Evolutionary conservation across 2,888 invertebrate species (phyloP).

Genomic region (Sericinus montela): DNA sequence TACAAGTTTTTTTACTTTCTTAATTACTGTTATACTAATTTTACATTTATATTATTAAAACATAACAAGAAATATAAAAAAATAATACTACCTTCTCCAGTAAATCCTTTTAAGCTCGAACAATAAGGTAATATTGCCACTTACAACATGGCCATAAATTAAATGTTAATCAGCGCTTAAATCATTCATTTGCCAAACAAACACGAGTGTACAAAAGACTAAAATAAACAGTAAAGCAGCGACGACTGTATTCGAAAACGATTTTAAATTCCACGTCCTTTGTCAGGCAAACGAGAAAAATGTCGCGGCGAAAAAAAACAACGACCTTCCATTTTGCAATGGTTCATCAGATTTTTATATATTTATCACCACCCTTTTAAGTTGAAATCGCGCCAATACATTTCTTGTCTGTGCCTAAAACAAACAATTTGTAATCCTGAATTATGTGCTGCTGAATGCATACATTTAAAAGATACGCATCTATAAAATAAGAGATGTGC

Average conservation of each 20-base stretch:
- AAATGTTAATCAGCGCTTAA: conserved; percentile 52
- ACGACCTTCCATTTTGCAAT: conserved; percentile 54
- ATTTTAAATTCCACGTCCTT: conserved; percentile 54
- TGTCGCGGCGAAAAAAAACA: conserved; percentile 35
- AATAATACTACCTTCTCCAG: conserved; percentile 27
- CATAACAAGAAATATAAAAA: too few relatives aligned
- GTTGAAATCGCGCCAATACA: conserved; percentile 74
- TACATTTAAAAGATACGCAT: conserved; percentile 78
- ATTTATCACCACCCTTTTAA: conserved; percentile 75
- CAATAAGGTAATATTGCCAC: conserved; percentile 31
- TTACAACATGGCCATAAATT: conserved; percentile 32
- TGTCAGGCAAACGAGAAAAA: conserved; percentile 62
- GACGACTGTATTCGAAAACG: conserved; percentile 51
- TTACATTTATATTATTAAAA: too few relatives aligned
- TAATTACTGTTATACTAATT: too few relatives aligned
- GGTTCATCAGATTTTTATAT: conserved; percentile 62
- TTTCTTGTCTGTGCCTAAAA: conserved; percentile 74
- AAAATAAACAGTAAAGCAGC: conserved; percentile 46
- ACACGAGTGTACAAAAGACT: conserved; percentile 43
- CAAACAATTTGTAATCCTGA: conserved; percentile 79
- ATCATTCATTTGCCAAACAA: conserved; percentile 60
- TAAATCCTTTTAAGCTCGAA: conserved; percentile 27
- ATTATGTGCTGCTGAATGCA: conserved; percentile 78
- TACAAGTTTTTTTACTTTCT: too few relatives aligned
- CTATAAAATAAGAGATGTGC: conserved; percentile 63